Percentiles rank a stretch among this genome's conserved stretches.
phyloP scores from a whole-genome alignment of 1,140 invertebrate genomes.

The Nasonia giraulti region DNA sequence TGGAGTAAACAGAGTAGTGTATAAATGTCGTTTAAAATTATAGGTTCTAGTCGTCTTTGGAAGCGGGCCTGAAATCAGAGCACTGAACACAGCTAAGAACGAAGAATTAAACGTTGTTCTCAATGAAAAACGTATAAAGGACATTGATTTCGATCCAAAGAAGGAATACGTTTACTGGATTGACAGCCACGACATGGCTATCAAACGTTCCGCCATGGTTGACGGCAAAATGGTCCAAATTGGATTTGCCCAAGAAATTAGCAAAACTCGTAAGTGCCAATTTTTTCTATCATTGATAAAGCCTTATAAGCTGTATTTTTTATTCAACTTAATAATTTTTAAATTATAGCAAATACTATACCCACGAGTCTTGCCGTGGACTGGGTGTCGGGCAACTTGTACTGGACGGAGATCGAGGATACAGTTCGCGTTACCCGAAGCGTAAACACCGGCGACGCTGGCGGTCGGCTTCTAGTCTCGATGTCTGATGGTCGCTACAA shows the following conservation, averaged over 20 bases:
- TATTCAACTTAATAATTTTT: not conserved
- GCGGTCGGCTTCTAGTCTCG: constrained; percentile 88
- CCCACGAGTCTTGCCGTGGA: constrained; percentile 91
- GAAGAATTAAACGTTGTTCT: constrained; percentile 85
- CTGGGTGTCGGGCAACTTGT: constrained; percentile 94
- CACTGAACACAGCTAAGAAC: constrained; percentile 79
- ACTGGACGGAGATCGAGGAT: constrained; percentile 93
- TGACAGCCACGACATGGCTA: constrained; percentile 90
- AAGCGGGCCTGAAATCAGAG: constrained; percentile 91
- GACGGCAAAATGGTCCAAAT: constrained; percentile 85
- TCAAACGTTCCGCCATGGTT: constrained; percentile 93
- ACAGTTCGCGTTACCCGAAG: not conserved
- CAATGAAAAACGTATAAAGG: constrained; percentile 89
- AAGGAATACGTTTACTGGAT: constrained; percentile 94
- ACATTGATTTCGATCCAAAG: constrained; percentile 89
- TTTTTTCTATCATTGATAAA: not conserved
- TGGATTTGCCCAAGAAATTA: constrained; percentile 91
- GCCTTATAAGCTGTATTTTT: not conserved
- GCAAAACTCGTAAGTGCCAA: constrained; percentile 78
- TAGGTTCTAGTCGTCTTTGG: constrained; percentile 80
- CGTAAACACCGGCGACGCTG: constrained; percentile 73
- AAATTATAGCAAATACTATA: constrained; percentile 79
- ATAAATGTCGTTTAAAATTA: not conserved
- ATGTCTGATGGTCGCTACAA: constrained; percentile 93
- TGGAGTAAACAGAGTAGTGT: not conserved